Evolutionary conservation across 2,113 vertebrate genomes (phyloP).

Genomic region (Nesogale talazaci): DNA sequence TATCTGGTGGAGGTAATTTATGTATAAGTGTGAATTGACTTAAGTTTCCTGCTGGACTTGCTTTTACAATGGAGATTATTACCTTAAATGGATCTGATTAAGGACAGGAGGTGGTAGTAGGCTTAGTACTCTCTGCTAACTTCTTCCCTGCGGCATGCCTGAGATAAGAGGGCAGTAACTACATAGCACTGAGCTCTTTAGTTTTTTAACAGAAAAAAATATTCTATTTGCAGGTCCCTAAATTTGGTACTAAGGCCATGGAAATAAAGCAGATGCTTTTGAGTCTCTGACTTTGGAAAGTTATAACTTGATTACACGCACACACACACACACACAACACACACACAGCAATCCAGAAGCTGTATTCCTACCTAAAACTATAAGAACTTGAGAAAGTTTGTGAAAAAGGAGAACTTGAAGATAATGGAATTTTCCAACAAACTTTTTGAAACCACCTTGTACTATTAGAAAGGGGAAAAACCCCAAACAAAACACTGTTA

Average conservation of each 20-base stretch:
- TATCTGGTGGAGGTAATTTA: slow-evolving; percentile 66
- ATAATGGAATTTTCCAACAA: no score
- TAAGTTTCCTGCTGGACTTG: slow-evolving; percentile 57
- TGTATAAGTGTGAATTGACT: slow-evolving; percentile 46
- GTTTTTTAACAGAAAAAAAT: neutral
- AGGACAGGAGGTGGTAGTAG: neutral
- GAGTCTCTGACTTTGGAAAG: neutral
- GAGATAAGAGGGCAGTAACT: slow-evolving; percentile 57
- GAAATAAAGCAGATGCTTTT: neutral
- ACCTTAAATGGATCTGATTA: slow-evolving; percentile 52
- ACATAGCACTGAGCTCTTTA: neutral
- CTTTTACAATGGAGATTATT: slow-evolving; percentile 48
- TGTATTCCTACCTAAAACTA: no score
- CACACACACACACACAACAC: no score
- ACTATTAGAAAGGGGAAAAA: no score
- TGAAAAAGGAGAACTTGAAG: no score
- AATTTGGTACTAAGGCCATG: neutral
- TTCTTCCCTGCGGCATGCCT: slow-evolving; percentile 20
- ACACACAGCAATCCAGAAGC: no score
- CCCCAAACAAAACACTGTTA: no score
- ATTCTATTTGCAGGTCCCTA: neutral
- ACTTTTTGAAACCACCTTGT: no score
- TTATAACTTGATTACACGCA: neutral
- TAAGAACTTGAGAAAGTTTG: no score
- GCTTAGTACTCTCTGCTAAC: neutral